These are phyloP conservation scores for Scolopax rusticola DNA, from an alignment of 2,797 vertebrate genomes.

Conservation along the genomic window DNA sequence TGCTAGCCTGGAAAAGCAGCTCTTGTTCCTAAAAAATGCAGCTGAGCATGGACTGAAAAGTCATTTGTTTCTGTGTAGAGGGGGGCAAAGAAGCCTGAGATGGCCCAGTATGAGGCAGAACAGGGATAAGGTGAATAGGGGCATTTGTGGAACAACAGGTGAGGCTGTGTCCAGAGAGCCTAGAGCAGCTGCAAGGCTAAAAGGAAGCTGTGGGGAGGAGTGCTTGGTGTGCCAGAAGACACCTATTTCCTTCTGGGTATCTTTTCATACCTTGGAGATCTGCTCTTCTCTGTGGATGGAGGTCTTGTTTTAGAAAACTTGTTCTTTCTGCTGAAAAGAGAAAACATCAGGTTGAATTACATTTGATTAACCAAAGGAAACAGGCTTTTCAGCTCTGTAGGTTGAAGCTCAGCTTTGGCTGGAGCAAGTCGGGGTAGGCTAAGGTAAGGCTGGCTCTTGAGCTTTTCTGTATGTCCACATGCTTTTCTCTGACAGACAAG, in stretches of 20 bases:
- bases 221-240: background rate
- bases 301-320: background rate
- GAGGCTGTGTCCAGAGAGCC: background rate
- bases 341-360: background rate
- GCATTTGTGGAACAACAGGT: background rate
- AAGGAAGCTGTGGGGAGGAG: background rate
- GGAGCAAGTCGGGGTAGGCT: background rate
- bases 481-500: background rate
- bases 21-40: background rate
- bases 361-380: background rate
- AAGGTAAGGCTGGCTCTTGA: background rate
- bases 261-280: background rate
- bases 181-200: background rate
- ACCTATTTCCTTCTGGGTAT: background rate
- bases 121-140: background rate
- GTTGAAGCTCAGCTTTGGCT: background rate
- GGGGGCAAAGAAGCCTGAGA: background rate
- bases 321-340: background rate
- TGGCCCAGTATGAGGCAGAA: background rate
- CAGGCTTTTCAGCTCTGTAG: background rate
- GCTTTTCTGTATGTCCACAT: accelerated
- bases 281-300: background rate
- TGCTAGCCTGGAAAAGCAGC: background rate
- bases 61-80: background rate
- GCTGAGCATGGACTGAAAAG: background rate